Evolutionary conservation across 2,888 invertebrate species (phyloP), one percentile per base, ranked within the genome.

Genomic region (Hoplodrina blanda): DNA sequence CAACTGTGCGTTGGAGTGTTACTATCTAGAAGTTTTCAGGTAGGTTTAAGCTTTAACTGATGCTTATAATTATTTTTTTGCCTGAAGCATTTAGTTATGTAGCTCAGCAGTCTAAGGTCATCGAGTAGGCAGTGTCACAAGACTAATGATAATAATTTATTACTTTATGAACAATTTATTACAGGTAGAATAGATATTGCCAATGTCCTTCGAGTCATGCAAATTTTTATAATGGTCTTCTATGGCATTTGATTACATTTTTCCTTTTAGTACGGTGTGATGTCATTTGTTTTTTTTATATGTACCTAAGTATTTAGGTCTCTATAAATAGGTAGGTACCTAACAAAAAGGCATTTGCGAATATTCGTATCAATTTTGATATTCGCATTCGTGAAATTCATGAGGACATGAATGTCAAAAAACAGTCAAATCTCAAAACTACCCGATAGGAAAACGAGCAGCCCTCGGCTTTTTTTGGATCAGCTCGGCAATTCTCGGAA

Each of bases 181-280:
- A 46, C 44, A 44, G 44, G 44, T 46, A 46, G 2, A 17, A 6
- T 46, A 15, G 46, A 37, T 61, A 72, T 65, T 56, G 30, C 19
- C 20, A 72, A 64, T 54, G 64, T 65, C 64, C 72, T 76, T 76
- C 50, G 1, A 4, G 0, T 11, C 30, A 75, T 75, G 78, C 61
- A 71, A 75, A 77, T 77, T 77, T 76, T 52, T 55, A 52, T 55
- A 60, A 60, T 60, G n/a, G 10, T 52, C 62, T 37, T 55, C n/a
- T 63, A 54, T 19, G 49, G 59, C 20, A 46, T 50, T 60, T n/a
- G 46, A 57, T 62, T 52, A 57, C 4, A 44, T 53, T 62, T 19
- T 5, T 53, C 63, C 8, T 75, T 61, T 46, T 44, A 11, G n/a
- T 17, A 19, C 7, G 4, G 37, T 46, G 30, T 75, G 63, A 69